Conservation (phyloP, 2,888 invertebrate genomes). For the Anodontia alba region DNA sequence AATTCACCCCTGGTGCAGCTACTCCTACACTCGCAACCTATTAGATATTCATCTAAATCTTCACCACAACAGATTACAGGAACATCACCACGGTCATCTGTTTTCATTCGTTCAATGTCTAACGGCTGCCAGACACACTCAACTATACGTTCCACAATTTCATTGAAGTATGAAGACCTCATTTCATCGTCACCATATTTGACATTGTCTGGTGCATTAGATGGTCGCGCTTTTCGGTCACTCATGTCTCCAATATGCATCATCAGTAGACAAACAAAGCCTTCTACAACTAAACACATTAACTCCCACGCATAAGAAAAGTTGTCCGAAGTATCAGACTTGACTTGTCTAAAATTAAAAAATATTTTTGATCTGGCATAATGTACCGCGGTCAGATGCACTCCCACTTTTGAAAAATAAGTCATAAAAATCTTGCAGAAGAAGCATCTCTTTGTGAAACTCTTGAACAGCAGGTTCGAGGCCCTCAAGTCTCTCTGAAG, state of each 20-base stretch:
- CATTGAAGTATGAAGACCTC: constrained; percentile 24
- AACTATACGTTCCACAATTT: constrained; percentile 15
- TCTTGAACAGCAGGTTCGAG: constrained; percentile 52
- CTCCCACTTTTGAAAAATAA: constrained; percentile 43
- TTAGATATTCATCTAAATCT: constrained; percentile 37
- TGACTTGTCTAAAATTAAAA: constrained; percentile 44
- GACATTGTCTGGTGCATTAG: constrained; percentile 19
- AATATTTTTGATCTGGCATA: constrained; percentile 41
- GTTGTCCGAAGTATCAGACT: constrained; percentile 46
- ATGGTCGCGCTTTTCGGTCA: constrained; percentile 12
- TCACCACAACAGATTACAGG: constrained; percentile 36
- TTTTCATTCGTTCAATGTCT: constrained; percentile 20
- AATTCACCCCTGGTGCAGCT: constrained; percentile 3
- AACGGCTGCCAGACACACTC: constrained; percentile 21
- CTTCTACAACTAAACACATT: constrained; percentile 38
- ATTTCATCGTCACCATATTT: neutral
- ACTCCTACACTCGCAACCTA: constrained; percentile 32
- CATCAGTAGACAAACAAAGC: constrained; percentile 15
- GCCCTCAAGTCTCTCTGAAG: constrained; percentile 42
- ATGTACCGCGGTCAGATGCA: constrained; percentile 35
- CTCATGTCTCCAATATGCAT: constrained; percentile 7
- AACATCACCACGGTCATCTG: neutral
- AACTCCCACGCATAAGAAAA: constrained; percentile 59
- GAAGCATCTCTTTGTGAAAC: constrained; percentile 59
- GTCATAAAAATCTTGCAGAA: constrained; percentile 49